These are phyloP conservation scores for Aurelia coerulea DNA, from an alignment of 30 jellyfish, hydroid and myxozoan genomes.

Conservation along the genomic window DNA sequence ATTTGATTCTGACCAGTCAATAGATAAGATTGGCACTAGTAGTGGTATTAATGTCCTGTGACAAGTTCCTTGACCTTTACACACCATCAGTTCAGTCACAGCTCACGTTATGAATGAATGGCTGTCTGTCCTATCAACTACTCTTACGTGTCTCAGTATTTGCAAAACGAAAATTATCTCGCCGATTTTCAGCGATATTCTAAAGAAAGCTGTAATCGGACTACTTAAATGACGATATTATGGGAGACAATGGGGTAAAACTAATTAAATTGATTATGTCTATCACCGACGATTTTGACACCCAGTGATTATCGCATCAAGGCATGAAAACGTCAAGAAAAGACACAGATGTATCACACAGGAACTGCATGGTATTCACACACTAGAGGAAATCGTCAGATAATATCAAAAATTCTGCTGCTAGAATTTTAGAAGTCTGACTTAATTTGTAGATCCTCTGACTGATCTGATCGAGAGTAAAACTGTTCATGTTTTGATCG, in stretches of 20 bases:
- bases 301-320: neutral
- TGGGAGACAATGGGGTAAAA: slow-evolving; percentile 19
- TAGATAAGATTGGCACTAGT: too few relatives aligned
- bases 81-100: neutral
- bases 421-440: too few relatives aligned
- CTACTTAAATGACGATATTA: neutral
- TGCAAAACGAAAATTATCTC: slow-evolving; percentile 1
- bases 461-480: too few relatives aligned
- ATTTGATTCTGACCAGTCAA: too few relatives aligned
- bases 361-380: too few relatives aligned
- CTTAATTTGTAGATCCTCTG: too few relatives aligned
- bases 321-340: neutral
- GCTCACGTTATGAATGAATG: slow-evolving; percentile 3
- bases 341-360: too few relatives aligned
- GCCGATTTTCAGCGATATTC: slow-evolving; percentile 7
- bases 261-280: neutral
- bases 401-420: too few relatives aligned
- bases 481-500: too few relatives aligned
- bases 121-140: neutral
- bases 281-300: neutral
- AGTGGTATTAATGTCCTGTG: neutral
- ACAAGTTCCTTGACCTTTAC: slow-evolving; percentile 10
- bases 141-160: neutral
- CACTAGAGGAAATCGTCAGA: too few relatives aligned
- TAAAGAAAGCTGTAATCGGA: slow-evolving; percentile 29